phyloP scores from a whole-genome alignment of 2,888 invertebrate species.

The Leptopterna dolabrata region DNA sequence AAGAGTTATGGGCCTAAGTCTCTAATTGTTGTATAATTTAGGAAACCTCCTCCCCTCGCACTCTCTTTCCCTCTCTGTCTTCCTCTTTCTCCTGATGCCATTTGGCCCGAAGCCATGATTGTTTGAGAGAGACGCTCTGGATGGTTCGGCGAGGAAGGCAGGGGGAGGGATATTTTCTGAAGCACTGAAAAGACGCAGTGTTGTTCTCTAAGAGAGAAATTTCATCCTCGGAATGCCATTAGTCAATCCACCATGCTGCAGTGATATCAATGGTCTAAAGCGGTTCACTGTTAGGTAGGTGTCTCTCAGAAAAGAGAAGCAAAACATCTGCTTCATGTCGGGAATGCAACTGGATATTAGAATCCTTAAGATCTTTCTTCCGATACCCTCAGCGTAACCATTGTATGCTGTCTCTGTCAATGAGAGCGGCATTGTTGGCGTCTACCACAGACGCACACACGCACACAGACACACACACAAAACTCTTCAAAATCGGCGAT shows the following conservation, averaged over 20 bases:
- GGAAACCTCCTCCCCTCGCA: neutral
- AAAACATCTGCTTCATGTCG: too few species aligned
- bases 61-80: neutral
- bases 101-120: slow-evolving; percentile 41
- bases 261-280: neutral
- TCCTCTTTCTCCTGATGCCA: neutral
- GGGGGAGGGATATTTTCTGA: neutral
- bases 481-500: too few species aligned
- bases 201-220: neutral
- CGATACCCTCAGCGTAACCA: too few species aligned
- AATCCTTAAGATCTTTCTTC: too few species aligned
- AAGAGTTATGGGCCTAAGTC: slow-evolving; percentile 41
- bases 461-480: too few species aligned
- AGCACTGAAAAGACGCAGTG: neutral
- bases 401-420: too few species aligned
- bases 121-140: slow-evolving; percentile 22
- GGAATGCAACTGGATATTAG: too few species aligned
- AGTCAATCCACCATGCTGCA: neutral
- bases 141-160: neutral
- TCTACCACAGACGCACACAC: too few species aligned
- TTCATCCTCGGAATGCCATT: neutral
- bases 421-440: too few species aligned
- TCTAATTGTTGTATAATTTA: slow-evolving; percentile 53
- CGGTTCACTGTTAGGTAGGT: neutral
- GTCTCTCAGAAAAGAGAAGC: too few species aligned